These are phyloP conservation scores for Sprattus sprattus DNA, from an alignment of 2,113 vertebrate species.

Conservation along the genomic window DNA sequence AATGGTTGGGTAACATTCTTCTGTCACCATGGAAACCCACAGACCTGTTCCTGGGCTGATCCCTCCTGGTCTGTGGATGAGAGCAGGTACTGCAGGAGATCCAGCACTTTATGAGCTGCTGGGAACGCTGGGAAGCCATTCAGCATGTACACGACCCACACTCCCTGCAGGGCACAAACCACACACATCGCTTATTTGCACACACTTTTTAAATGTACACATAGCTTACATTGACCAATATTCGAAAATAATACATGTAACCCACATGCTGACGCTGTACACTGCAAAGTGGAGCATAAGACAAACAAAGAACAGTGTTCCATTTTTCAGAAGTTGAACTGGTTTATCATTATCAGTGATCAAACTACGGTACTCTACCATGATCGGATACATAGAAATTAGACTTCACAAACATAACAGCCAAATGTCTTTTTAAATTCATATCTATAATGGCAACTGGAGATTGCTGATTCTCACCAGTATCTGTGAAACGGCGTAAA, in stretches of 20 bases:
- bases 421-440: neutral
- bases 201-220: neutral
- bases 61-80: slow-evolving; percentile 57
- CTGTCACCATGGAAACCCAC: slow-evolving; percentile 14
- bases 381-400: too few relatives aligned
- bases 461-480: slow-evolving; percentile 72
- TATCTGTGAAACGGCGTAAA: slow-evolving; percentile 85
- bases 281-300: neutral
- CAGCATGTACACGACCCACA: slow-evolving; percentile 75
- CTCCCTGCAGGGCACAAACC: slow-evolving; percentile 63
- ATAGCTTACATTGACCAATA: neutral
- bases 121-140: slow-evolving; percentile 69
- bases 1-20: slow-evolving; percentile 16
- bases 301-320: neutral
- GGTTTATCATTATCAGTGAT: too few relatives aligned
- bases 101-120: slow-evolving; percentile 71
- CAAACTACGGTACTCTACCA: too few relatives aligned
- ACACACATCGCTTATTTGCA: neutral
- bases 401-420: too few relatives aligned
- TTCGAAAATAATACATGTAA: neutral
- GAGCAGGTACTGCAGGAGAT: slow-evolving; percentile 68
- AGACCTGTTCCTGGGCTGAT: slow-evolving; percentile 5
- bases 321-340: neutral
- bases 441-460: neutral
- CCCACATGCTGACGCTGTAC: neutral